Evolutionary conservation across 2,888 invertebrate genomes (phyloP).

Genomic region (Stegophylla sp.): DNA sequence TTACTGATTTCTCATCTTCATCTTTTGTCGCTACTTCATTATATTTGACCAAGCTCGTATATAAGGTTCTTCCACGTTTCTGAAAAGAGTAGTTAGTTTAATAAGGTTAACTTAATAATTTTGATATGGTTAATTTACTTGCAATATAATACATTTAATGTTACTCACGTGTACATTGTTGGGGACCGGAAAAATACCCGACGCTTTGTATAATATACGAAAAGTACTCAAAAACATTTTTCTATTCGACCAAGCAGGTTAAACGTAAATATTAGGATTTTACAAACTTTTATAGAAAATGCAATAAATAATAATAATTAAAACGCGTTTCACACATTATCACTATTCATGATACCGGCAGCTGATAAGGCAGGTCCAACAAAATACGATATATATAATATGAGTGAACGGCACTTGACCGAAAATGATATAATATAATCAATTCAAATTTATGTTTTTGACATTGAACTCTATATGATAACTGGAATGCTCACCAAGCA

Average conservation of each 20-base stretch:
- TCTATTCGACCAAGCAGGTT: neutral
- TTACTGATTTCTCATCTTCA: neutral
- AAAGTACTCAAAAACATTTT: constrained; percentile 33
- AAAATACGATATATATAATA: too few relatives aligned
- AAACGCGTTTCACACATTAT: constrained; percentile 10
- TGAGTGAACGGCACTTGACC: too few relatives aligned
- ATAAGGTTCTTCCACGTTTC: constrained; percentile 15
- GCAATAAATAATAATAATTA: neutral
- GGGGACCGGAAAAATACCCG: neutral
- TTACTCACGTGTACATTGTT: constrained; percentile 16
- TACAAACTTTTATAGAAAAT: neutral
- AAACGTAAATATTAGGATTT: neutral
- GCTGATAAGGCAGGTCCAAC: constrained; percentile 11
- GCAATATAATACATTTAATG: neutral
- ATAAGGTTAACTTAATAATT: neutral
- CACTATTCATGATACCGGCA: neutral
- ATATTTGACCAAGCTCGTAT: neutral
- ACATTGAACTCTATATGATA: too few relatives aligned
- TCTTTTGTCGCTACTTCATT: neutral
- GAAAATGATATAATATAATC: too few relatives aligned
- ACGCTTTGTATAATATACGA: constrained; percentile 27
- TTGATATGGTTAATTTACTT: too few relatives aligned
- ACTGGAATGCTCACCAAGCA: too few relatives aligned
- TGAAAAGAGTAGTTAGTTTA: neutral
- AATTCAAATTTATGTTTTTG: too few relatives aligned